These are phyloP conservation scores for Drosophila borborema DNA, from an alignment of 2,888 invertebrate genomes.

Conservation along the genomic window DNA sequence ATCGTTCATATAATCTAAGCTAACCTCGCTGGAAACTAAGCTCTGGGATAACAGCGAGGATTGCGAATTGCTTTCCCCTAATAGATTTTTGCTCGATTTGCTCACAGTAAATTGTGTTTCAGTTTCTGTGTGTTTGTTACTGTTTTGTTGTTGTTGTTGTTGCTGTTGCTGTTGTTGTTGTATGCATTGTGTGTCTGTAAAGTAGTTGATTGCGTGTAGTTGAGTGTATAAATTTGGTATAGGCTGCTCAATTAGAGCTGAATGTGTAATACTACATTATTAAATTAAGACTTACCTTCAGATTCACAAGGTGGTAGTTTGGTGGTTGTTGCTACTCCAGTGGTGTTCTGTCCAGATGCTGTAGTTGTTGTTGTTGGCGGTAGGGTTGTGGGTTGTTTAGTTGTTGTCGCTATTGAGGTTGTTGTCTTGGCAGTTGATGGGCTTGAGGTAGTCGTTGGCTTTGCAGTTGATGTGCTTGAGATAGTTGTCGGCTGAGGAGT, in stretches of 20 bases:
- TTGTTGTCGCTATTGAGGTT: slow-evolving; percentile 18
- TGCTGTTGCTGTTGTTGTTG: slow-evolving; percentile 25
- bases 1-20: slow-evolving; percentile 59
- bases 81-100: slow-evolving; percentile 16
- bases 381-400: slow-evolving; percentile 4
- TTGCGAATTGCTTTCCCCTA: slow-evolving; percentile 33
- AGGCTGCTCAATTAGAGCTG: not conserved
- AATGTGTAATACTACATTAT: not conserved
- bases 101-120: slow-evolving; percentile 21
- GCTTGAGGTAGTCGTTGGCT: not conserved
- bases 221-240: slow-evolving; percentile 29
- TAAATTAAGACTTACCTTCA: slow-evolving; percentile 24
- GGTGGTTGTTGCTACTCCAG: slow-evolving; percentile 21
- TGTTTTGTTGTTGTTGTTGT: slow-evolving; percentile 21
- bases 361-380: slow-evolving; percentile 12
- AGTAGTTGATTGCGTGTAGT: slow-evolving; percentile 35
- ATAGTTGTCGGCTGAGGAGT: slow-evolving; percentile 1
- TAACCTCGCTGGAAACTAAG: slow-evolving; percentile 37
- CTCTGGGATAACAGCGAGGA: slow-evolving; percentile 30
- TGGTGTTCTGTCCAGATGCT: slow-evolving; percentile 16
- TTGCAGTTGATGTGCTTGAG: not conserved
- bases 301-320: slow-evolving; percentile 29
- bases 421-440: slow-evolving; percentile 2
- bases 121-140: slow-evolving; percentile 13
- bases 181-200: slow-evolving; percentile 62